Percentiles rank a stretch among this genome's conserved stretches.
Conservation (phyloP, 2,888 invertebrate genomes). For the Epinotia nisella region DNA sequence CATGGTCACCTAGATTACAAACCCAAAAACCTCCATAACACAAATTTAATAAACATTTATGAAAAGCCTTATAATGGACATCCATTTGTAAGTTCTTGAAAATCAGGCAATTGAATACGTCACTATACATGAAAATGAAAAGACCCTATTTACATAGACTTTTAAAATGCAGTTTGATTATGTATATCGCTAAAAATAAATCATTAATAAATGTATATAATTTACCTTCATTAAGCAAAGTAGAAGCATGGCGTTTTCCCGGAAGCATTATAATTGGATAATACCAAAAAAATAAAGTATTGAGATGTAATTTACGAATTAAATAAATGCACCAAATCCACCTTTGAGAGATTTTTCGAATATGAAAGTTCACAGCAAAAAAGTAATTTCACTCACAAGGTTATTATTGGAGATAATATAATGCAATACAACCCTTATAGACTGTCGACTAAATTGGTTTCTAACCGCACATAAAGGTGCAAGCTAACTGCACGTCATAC, state of each 20-base stretch:
- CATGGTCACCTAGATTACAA: neutral
- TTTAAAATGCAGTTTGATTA: neutral
- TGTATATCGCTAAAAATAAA: neutral
- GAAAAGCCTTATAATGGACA: neutral
- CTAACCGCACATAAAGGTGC: constrained; percentile 23
- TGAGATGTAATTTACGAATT: neutral
- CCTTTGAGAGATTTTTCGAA: neutral
- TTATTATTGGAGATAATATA: neutral
- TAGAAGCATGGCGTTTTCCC: constrained; percentile 28
- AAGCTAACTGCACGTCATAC: constrained; percentile 64
- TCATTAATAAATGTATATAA: neutral
- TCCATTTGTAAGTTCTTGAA: no score
- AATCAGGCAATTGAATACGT: no score
- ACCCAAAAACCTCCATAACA: neutral
- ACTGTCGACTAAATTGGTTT: neutral
- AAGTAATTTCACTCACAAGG: constrained; percentile 4
- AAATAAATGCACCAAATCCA: neutral
- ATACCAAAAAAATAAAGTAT: neutral
- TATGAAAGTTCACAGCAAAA: neutral
- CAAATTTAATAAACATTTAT: neutral
- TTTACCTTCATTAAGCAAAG: constrained; percentile 34
- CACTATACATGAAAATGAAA: no score
- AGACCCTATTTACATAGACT: neutral
- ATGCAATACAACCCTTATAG: neutral
- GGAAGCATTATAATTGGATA: constrained; percentile 23